A percentile compares a stretch with the other conserved stretches of the same genome.
phyloP scores from a whole-genome alignment of 1,140 invertebrate genomes.

The Wiebesia pumilae region DNA sequence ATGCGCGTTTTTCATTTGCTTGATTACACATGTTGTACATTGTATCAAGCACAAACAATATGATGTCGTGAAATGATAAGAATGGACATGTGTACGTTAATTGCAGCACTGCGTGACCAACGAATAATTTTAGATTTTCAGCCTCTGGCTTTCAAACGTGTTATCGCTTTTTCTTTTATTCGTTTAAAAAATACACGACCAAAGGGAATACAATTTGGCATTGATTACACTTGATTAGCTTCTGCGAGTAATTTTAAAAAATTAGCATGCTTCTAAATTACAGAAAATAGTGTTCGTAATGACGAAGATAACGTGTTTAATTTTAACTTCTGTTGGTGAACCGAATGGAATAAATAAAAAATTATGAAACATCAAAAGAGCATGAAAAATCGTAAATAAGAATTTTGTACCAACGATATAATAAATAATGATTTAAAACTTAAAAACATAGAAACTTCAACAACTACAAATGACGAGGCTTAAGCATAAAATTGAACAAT shows the following conservation, averaged over 20 bases:
- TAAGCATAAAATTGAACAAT: no score
- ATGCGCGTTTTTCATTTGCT: slow-evolving; percentile 19
- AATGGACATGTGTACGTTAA: slow-evolving; percentile 45
- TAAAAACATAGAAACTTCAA: no score
- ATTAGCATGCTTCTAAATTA: slow-evolving; percentile 5
- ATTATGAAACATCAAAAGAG: no score
- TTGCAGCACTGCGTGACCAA: slow-evolving; percentile 50
- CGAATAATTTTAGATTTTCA: slow-evolving; percentile 47
- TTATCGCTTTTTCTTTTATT: slow-evolving; percentile 47
- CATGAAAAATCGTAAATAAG: no score
- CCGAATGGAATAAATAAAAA: background rate
- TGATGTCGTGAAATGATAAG: slow-evolving; percentile 33
- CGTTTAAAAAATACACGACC: background rate
- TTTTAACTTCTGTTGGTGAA: background rate
- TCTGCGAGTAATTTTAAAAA: slow-evolving; percentile 38
- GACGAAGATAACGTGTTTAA: background rate
- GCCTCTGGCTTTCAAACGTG: slow-evolving; percentile 25
- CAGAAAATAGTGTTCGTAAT: slow-evolving; percentile 10
- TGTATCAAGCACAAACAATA: slow-evolving; percentile 35
- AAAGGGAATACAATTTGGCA: slow-evolving; percentile 41
- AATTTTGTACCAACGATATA: no score
- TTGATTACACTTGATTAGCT: slow-evolving; percentile 54
- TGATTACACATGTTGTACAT: slow-evolving; percentile 45
- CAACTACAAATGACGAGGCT: no score
- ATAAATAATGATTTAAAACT: no score